These are phyloP conservation scores for Eurypyga helias DNA, from an alignment of 2,113 vertebrate species.

Conservation along the genomic window DNA sequence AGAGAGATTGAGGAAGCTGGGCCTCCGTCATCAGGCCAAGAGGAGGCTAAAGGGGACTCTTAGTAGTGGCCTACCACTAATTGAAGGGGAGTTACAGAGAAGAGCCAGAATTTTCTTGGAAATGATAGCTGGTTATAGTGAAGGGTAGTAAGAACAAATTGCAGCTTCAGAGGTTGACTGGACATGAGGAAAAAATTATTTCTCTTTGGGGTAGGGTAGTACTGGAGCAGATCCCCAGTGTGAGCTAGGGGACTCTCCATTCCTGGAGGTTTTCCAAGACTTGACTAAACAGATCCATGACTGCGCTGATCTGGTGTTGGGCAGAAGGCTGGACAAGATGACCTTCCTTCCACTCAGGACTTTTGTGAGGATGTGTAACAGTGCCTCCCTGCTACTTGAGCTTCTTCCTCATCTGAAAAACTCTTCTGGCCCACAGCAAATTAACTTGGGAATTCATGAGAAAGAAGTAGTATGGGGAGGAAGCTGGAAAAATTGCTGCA, in stretches of 20 bases:
- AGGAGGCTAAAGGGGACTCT: neutral
- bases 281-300: neutral
- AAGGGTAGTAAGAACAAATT: neutral
- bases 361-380: neutral
- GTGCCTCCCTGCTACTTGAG: neutral
- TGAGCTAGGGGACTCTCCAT: neutral
- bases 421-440: neutral
- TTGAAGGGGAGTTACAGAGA: neutral
- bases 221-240: neutral
- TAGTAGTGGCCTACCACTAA: neutral
- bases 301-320: neutral
- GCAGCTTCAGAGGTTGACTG: neutral
- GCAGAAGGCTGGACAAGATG: neutral
- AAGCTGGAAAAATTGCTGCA: neutral
- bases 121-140: neutral
- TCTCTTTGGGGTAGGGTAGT: neutral
- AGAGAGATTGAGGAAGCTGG: neutral
- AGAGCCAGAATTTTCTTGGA: neutral
- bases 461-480: neutral
- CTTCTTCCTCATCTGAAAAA: neutral
- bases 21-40: neutral
- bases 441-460: neutral
- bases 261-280: neutral
- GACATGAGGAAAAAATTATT: neutral
- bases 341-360: neutral